Evolutionary conservation across 2,113 vertebrate genomes (phyloP).

Genomic region (Lophotis ruficrista): DNA sequence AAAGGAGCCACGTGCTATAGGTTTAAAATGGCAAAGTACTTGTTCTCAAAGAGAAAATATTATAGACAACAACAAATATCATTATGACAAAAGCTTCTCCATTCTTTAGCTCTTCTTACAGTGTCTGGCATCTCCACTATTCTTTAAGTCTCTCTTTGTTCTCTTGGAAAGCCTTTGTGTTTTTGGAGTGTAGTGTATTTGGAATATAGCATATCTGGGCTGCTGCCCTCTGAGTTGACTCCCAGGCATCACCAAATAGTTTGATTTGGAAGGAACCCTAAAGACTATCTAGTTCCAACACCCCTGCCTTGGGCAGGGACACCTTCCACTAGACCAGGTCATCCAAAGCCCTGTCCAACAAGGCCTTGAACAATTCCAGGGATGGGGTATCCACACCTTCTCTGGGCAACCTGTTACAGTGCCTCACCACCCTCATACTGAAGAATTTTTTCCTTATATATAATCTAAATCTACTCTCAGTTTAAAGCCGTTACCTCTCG

Average conservation of each 20-base stretch:
- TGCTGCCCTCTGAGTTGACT: not conserved
- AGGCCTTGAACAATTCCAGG: too few relatives aligned
- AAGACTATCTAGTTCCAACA: too few relatives aligned
- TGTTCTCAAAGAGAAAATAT: conserved; percentile 21
- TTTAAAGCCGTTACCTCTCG: too few relatives aligned
- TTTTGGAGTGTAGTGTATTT: not conserved
- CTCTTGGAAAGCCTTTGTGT: not conserved
- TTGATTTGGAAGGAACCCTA: too few relatives aligned
- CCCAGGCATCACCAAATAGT: not conserved
- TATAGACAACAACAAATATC: not conserved
- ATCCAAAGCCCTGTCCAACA: too few relatives aligned
- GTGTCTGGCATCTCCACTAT: not conserved
- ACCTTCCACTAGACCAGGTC: too few relatives aligned
- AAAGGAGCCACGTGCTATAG: not conserved
- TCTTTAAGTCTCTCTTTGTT: not conserved
- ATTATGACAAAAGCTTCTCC: not conserved
- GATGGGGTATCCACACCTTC: too few relatives aligned
- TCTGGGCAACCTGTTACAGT: too few relatives aligned
- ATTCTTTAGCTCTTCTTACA: conserved; percentile 6
- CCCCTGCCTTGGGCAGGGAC: too few relatives aligned
- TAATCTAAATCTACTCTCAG: too few relatives aligned
- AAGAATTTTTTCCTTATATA: too few relatives aligned
- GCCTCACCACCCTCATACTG: too few relatives aligned
- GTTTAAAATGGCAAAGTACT: not conserved
- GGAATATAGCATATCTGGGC: not conserved